Evolutionary conservation across 92 coral and sea anemone species (phyloP).

Genomic region (Siderastrea radians): DNA sequence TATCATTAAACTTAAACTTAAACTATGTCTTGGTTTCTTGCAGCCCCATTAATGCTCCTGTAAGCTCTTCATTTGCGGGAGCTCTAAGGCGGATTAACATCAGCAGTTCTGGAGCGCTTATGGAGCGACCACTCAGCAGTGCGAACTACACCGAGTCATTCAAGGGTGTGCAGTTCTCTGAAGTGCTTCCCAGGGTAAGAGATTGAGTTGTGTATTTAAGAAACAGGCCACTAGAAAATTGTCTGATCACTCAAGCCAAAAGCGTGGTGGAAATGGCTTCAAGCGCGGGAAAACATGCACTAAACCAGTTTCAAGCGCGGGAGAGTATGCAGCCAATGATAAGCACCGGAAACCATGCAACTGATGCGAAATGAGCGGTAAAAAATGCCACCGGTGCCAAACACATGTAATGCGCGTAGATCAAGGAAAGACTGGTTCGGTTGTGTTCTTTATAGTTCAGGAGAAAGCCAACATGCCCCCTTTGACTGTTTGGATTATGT

Average conservation of each 20-base stretch:
- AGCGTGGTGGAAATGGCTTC: background rate
- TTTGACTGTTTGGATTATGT: too few species aligned
- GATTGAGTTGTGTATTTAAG: background rate
- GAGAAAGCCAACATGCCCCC: too few species aligned
- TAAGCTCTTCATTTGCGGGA: constrained; percentile 78
- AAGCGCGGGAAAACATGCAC: background rate
- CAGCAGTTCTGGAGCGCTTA: constrained; percentile 59
- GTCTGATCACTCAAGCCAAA: too few species aligned
- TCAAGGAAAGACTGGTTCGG: background rate
- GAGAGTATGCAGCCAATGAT: background rate
- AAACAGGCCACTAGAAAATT: background rate
- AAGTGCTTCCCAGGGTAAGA: constrained; percentile 76
- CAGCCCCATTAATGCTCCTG: constrained; percentile 69
- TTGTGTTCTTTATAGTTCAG: background rate
- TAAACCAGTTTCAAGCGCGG: background rate
- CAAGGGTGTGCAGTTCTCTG: constrained; percentile 77
- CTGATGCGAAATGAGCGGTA: background rate
- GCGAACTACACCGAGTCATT: constrained; percentile 59
- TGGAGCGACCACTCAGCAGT: constrained; percentile 73
- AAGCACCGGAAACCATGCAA: background rate
- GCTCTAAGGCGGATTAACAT: constrained; percentile 71
- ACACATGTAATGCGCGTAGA: too few species aligned
- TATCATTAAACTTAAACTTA: too few species aligned
- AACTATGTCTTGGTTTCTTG: background rate
- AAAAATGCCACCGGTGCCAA: too few species aligned